These are phyloP conservation scores for Pyrrhia umbra DNA, from an alignment of 2,888 invertebrate genomes.

Conservation along the genomic window DNA sequence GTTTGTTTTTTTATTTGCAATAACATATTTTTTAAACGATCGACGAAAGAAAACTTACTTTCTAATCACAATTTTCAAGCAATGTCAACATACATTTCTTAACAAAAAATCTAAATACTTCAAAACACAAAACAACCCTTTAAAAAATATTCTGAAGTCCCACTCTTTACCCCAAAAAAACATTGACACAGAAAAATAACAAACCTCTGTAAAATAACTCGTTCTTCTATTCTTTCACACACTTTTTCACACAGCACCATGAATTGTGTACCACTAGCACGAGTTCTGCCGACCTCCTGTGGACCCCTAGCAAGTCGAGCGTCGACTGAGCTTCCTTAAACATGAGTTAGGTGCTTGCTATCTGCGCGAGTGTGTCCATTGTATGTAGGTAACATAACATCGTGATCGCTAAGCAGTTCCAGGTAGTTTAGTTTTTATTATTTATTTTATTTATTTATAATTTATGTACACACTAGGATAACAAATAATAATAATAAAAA, in stretches of 20 bases:
- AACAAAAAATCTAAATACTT: background rate
- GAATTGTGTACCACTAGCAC: constrained; percentile 2
- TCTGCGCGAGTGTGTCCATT: constrained; percentile 71
- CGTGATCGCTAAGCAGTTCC: background rate
- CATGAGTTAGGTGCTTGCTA: constrained; percentile 65
- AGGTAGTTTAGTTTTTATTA: background rate
- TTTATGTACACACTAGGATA: no score
- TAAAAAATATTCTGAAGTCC: background rate
- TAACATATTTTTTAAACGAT: no score
- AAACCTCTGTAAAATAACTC: constrained; percentile 19
- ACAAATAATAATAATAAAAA: no score
- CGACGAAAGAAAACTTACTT: background rate
- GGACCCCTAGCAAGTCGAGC: constrained; percentile 67
- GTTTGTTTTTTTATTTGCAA: no score
- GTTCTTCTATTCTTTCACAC: background rate
- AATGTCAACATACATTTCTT: background rate
- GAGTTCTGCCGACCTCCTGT: constrained; percentile 47
- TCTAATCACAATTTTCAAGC: no score
- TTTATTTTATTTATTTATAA: no score
- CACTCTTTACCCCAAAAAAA: background rate
- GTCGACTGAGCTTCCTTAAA: constrained; percentile 73
- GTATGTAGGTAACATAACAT: constrained; percentile 3
- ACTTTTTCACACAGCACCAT: constrained; percentile 22
- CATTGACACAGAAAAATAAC: background rate
- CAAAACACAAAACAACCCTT: background rate